Base-by-base conservation (phyloP, 2,888 invertebrate species). In the Pherbina coryleti region DNA sequence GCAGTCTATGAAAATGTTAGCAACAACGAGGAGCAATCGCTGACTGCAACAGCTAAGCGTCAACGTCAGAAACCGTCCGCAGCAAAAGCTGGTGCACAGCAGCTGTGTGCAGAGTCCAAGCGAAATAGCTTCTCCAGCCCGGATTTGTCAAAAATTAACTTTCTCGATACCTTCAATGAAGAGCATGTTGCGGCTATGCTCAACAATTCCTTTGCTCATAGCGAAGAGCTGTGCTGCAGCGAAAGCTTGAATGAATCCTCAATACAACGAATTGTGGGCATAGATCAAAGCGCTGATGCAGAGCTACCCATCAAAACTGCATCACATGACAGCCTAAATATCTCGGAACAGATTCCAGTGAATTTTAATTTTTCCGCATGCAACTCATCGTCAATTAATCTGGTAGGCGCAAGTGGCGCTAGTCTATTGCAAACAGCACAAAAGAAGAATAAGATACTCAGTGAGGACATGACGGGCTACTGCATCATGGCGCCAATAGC, bases 121-220 rank as follows among this genome's bases (percentile, higher is more conserved):
- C 88, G 90, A 0, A 89, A 90, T 69, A 90, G 90, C 72, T 89
- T 89, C 75, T 90, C 90, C 0, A 90, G 89, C 80, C 90, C 90
- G 0, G 90, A 90, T 83, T 82, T 90, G 2, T 88, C 89, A 0
- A 87, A 89, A 79, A 85, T 88, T 0, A 87, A 88, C 71, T 85
- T 84, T 37, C 78, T 88, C 44, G 87, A 89, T 66, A 84, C 82
- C 3, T 84, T 86, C 28, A 86, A 84, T 25, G 88, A 85, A 37
- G 84, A 85, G 0, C 82, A 85, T 31, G 69, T 84, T 1, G 82
- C 81, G 0, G 82, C 81, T 37, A 78, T 82, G 37, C 76, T 82
- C 34, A 69, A 82, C 0, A 83, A 81, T 8, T 84, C 85, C 1
- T 78, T 84, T 22, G 84, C 83, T 14, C 84, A 84, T 5, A 79